Evolutionary conservation across 2,797 vertebrate genomes (phyloP), one percentile per base, ranked within the genome.

Genomic region (Carduelis carduelis): DNA sequence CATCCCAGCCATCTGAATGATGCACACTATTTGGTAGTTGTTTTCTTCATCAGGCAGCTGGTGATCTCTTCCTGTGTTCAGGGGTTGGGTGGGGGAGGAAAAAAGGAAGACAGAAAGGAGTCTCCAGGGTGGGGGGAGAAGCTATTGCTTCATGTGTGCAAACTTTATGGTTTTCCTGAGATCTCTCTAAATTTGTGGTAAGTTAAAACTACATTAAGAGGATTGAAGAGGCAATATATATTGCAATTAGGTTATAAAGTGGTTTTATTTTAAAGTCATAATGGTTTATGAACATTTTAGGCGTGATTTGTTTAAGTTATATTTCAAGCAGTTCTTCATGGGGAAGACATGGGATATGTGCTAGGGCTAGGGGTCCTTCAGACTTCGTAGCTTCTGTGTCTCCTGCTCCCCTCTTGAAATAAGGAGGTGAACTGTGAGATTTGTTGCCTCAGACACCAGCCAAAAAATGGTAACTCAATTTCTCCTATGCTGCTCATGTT

Each of bases 1-100:
- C 93, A 96, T 81, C 68, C 65, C 88, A 94, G 83, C 71, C 32
- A 44, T 93, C 90, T 82, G 95, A 97, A 85, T 94, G 93, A 96
- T 91, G 71, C 44, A 65, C 60, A 13, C 80, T 93, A 32, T 92
- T 83, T 2, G 6, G 86, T 87, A 66, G 28, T 56, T 83, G n/a
- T 71, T 96, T 95, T 94, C 59, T 89, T 83, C 39, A 77, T 50
- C 37, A 71, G 77, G 57, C 57, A 87, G 93, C 79, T 96, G 86
- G 90, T 95, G 92, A 89, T 90, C 49, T 85, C 93, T 72, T 95
- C 77, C 87, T 92, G 88, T 93, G 52, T 83, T 78, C 13, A 8
- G 68, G 50, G 55, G 11, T 53, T 26, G 28, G 6, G 66, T 60
- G 79, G 39, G 26, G 61, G 70, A 79, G 77, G 85, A 60, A 90